Evolutionary conservation across 2,113 vertebrate genomes (phyloP), one percentile per base, ranked within the genome.

Genomic region (Brevimyrus niger): DNA sequence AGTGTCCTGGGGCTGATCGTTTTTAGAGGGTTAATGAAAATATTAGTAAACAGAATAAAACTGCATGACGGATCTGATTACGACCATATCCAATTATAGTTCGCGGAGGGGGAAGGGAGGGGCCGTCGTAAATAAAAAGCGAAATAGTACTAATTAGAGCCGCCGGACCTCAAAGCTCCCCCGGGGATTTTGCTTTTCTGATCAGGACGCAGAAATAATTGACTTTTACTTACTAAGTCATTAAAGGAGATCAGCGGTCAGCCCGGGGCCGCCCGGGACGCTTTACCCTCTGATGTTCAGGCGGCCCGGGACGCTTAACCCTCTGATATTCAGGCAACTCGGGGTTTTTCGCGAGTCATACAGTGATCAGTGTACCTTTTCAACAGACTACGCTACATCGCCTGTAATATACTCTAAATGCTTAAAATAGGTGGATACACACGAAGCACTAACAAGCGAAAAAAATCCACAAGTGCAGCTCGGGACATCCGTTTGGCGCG

Each of bases 171-270:
- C 89, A 92, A 92, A 91, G 88, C 89, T 92, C 91, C 92, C 94
- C 94, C 69, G 92, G 90, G 91, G 94, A 90, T 92, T 91, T 92
- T 27, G 90, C 90, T 91, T 93, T 92, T 95, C 94, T 94, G 95
- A 95, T 96, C 95, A 95, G 42, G 82, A 92, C 87, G 95, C 95
- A 95, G 95, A 96, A 96, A 94, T 96, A 96, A 96, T 95, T 91
- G 94, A 95, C 94, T 96, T 95, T 94, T 94, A 94, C 91, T 94
- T 92, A 90, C 90, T 91, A 89, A 94, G 93, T 95, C 92, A 95
- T 95, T 95, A 94, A 93, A 93, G 92, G 93, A 95, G 93, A 95
- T 94, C 94, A 94, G 93, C 92, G 88, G 91, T 90, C 83, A 91
- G 92, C 84, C 92, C 91, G 90, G 90, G 92, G 91, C 92, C 91